These are phyloP conservation scores for Uloborus diversus DNA, from an alignment of 1,140 invertebrate species.

Conservation along the genomic window DNA sequence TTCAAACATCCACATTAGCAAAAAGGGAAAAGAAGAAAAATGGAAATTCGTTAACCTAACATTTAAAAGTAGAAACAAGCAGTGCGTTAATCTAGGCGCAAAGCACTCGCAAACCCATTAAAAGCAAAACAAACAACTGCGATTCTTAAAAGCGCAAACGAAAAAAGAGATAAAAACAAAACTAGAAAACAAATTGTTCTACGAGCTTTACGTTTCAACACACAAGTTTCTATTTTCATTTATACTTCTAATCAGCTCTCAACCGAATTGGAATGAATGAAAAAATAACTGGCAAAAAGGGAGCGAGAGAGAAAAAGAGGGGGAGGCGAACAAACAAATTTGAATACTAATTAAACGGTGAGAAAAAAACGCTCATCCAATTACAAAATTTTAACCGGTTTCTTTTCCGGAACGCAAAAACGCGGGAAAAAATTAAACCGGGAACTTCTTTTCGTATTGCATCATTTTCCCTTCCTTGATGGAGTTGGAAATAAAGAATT, in stretches of 20 bases:
- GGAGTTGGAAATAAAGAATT: constrained; percentile 4
- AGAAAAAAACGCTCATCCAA: constrained; percentile 48
- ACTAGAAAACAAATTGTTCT: constrained; percentile 47
- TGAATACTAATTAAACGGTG: constrained; percentile 55
- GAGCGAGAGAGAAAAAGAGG: no score
- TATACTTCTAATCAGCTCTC: constrained; percentile 53
- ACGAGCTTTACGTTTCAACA: constrained; percentile 50
- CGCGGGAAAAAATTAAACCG: constrained; percentile 30
- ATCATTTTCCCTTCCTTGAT: constrained; percentile 4
- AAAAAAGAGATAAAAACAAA: constrained; percentile 9
- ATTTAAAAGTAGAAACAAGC: constrained; percentile 37
- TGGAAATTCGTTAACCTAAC: background rate
- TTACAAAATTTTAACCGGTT: constrained; percentile 50
- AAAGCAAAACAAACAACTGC: constrained; percentile 20
- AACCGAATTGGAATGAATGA: constrained; percentile 23
- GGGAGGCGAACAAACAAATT: constrained; percentile 25
- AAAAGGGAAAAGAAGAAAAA: background rate
- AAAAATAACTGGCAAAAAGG: no score
- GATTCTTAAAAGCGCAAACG: constrained; percentile 28
- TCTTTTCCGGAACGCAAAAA: constrained; percentile 12
- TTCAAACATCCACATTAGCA: background rate
- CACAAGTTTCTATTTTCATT: constrained; percentile 52
- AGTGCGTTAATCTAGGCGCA: constrained; percentile 42
- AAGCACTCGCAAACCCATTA: constrained; percentile 45
- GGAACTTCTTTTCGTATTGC: constrained; percentile 20